Conservation (phyloP, 2,888 invertebrate genomes). For the Polietes domitor region DNA sequence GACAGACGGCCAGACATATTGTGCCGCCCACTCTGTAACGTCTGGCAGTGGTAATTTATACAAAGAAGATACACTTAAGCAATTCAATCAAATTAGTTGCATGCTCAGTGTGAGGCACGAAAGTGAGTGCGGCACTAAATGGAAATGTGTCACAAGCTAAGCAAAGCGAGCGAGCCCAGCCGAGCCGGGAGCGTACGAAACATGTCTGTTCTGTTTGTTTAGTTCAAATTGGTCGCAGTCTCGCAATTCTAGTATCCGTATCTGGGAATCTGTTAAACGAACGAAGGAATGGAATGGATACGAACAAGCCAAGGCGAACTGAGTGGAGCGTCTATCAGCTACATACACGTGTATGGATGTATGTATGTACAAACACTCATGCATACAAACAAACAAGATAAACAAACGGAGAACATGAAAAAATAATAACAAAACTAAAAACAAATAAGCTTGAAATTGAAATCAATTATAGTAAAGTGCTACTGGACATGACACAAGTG, state of each 20-base stretch:
- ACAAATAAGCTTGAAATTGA: constrained; percentile 70
- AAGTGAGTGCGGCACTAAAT: neutral
- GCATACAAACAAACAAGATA: neutral
- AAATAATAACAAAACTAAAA: constrained; percentile 39
- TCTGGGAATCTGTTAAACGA: neutral
- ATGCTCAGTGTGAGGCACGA: neutral
- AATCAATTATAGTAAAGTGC: constrained; percentile 78
- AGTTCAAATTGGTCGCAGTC: constrained; percentile 5
- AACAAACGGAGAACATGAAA: constrained; percentile 10
- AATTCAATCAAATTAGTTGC: constrained; percentile 39
- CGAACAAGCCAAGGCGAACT: neutral
- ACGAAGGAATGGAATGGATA: neutral
- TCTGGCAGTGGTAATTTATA: constrained; percentile 5
- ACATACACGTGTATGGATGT: neutral
- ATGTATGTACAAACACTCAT: neutral
- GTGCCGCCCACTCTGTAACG: neutral
- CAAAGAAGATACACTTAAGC: constrained; percentile 15
- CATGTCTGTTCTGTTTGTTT: constrained; percentile 1
- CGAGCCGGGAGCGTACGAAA: neutral
- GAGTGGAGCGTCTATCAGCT: constrained; percentile 2
- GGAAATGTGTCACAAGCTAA: constrained; percentile 28
- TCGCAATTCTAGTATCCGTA: constrained; percentile 2
- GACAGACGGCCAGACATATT: neutral
- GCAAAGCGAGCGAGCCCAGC: too few species aligned
- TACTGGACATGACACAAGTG: constrained; percentile 77